Conservation (phyloP, 2,113 vertebrate species). For the Silurus meridionalis region DNA sequence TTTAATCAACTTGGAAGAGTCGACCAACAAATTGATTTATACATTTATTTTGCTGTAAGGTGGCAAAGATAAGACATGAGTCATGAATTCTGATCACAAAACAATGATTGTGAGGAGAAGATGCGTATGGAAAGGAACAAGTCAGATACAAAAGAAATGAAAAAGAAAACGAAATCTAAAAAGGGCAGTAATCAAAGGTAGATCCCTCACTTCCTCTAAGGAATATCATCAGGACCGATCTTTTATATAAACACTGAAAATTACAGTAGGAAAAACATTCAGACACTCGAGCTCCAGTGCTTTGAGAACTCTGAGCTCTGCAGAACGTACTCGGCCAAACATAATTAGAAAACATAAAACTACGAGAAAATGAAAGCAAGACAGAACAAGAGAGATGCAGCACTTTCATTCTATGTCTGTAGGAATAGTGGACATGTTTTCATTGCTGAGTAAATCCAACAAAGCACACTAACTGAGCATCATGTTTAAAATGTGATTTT, state of each 20-base stretch:
- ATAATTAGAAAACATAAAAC: not conserved
- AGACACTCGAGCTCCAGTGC: not conserved
- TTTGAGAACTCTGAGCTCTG: not conserved
- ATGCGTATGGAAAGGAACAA: not conserved
- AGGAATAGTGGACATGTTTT: not conserved
- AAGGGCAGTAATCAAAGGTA: slow-evolving; percentile 15
- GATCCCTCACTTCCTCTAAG: slow-evolving; percentile 73
- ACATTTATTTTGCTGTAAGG: slow-evolving; percentile 49
- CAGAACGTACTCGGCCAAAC: not conserved
- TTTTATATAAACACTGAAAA: slow-evolving; percentile 13
- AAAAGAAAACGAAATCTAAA: not conserved
- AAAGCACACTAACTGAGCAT: slow-evolving; percentile 60
- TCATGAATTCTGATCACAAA: slow-evolving; percentile 16
- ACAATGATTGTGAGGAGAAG: not conserved
- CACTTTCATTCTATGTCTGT: not conserved
- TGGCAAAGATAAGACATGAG: slow-evolving; percentile 37
- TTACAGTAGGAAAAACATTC: slow-evolving; percentile 24
- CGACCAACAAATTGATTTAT: slow-evolving; percentile 10
- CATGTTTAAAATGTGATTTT: slow-evolving; percentile 69
- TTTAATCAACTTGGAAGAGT: not conserved
- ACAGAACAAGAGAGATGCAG: not conserved
- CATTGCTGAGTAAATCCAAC: slow-evolving; percentile 34
- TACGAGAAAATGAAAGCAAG: not conserved
- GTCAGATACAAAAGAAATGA: not conserved
- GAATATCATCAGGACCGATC: slow-evolving; percentile 75